Conservation (phyloP, 1,140 invertebrate species). For the Andricus grossulariae region DNA sequence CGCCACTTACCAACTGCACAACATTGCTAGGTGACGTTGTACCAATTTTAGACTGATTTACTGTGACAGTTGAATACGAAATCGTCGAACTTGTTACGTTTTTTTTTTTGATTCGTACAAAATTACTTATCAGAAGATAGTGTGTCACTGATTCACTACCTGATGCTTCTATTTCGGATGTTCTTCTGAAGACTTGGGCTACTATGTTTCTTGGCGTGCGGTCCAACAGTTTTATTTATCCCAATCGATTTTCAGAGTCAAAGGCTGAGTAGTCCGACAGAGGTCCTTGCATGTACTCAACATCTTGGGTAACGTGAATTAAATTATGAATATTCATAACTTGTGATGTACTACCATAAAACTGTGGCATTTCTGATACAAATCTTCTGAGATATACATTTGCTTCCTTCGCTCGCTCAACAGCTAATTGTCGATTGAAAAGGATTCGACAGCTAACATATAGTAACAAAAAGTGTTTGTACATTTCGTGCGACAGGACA, state of each 20-base stretch:
- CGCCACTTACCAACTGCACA: background rate
- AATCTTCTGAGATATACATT: background rate
- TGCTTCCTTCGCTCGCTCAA: background rate
- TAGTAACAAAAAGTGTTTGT: background rate
- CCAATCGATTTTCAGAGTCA: background rate
- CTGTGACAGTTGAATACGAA: background rate
- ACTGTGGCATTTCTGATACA: background rate
- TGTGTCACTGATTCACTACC: background rate
- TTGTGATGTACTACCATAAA: background rate
- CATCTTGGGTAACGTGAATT: background rate
- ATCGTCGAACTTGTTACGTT: background rate
- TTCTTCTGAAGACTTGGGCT: background rate
- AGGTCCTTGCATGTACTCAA: slow-evolving; percentile 1
- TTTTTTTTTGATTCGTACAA: background rate
- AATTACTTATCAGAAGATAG: background rate
- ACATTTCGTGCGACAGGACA: background rate
- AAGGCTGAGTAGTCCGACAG: background rate
- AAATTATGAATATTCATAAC: slow-evolving; percentile 1
- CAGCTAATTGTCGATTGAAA: background rate
- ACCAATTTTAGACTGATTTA: background rate
- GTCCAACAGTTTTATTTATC: background rate
- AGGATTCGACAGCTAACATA: background rate
- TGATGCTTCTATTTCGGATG: background rate
- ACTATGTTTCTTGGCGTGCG: background rate
- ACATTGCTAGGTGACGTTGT: background rate